phyloP scores from a whole-genome alignment of 2,113 vertebrate species.

The Nothoprocta pentlandii region DNA sequence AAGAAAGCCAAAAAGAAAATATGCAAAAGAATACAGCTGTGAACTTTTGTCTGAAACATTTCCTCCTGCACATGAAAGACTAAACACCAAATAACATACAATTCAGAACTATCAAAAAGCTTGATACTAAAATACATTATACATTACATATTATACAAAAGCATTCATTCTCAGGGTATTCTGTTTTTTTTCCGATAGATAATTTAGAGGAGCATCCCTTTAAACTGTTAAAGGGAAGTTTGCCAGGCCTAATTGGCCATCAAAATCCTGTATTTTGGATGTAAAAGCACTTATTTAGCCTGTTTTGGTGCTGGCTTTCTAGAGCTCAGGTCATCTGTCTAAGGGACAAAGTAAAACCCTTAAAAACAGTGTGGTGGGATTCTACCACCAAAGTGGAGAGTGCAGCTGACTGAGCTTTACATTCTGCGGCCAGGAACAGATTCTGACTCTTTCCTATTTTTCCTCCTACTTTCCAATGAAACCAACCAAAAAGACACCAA shows the following conservation, averaged over 20 bases:
- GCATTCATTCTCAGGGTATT: background rate
- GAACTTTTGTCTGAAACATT: conserved; percentile 42
- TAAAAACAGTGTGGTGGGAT: background rate
- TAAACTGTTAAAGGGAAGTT: background rate
- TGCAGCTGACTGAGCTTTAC: background rate
- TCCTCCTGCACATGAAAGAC: conserved; percentile 48
- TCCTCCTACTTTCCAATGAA: background rate
- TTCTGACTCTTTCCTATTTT: background rate
- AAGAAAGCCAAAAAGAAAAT: conserved; percentile 39
- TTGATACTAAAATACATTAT: background rate
- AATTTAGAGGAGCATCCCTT: background rate
- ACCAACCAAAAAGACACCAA: background rate
- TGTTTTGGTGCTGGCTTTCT: background rate
- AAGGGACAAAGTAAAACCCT: background rate
- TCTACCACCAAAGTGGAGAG: background rate
- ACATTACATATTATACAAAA: background rate
- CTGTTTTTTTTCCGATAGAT: background rate
- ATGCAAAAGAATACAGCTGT: background rate
- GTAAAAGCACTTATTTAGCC: background rate
- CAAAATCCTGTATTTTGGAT: background rate
- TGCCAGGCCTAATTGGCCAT: background rate
- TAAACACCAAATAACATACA: background rate
- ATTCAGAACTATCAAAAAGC: background rate
- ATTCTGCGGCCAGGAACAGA: background rate
- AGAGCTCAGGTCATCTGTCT: background rate